These are phyloP conservation scores for Limulus polyphemus DNA, from an alignment of 2,888 invertebrate species.

Conservation along the genomic window DNA sequence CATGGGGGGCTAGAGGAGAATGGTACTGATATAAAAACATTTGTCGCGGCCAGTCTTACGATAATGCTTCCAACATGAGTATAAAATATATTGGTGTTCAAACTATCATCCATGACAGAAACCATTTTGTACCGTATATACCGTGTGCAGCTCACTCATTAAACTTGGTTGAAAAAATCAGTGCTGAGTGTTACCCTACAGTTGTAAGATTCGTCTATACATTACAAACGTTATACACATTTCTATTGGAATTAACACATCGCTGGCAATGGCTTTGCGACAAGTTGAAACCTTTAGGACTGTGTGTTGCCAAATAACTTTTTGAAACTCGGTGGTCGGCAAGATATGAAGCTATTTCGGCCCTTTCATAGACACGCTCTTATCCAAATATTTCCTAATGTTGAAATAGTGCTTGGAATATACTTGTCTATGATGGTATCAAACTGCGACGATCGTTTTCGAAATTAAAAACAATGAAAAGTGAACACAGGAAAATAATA, in stretches of 20 bases:
- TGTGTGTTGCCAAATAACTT: not conserved
- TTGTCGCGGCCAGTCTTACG: no score
- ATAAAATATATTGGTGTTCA: no score
- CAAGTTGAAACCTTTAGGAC: not conserved
- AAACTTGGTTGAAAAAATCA: not conserved
- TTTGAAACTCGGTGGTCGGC: not conserved
- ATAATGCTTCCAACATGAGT: no score
- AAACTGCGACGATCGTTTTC: no score
- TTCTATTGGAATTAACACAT: not conserved
- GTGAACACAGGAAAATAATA: no score
- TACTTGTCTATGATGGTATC: not conserved
- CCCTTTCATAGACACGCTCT: not conserved
- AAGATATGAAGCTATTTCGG: not conserved
- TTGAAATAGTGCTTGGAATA: not conserved
- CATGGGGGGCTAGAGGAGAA: no score
- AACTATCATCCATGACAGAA: not conserved
- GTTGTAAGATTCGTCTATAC: not conserved
- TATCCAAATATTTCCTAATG: not conserved
- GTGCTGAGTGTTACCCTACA: not conserved
- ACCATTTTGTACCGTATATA: not conserved
- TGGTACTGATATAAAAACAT: no score
- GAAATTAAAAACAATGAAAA: no score
- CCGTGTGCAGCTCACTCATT: constrained; percentile 1
- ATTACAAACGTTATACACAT: not conserved
- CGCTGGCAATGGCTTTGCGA: not conserved